Evolutionary conservation across 2,113 vertebrate genomes (phyloP), one percentile per base, ranked within the genome.

Genomic region (Butastur rufipennis): DNA sequence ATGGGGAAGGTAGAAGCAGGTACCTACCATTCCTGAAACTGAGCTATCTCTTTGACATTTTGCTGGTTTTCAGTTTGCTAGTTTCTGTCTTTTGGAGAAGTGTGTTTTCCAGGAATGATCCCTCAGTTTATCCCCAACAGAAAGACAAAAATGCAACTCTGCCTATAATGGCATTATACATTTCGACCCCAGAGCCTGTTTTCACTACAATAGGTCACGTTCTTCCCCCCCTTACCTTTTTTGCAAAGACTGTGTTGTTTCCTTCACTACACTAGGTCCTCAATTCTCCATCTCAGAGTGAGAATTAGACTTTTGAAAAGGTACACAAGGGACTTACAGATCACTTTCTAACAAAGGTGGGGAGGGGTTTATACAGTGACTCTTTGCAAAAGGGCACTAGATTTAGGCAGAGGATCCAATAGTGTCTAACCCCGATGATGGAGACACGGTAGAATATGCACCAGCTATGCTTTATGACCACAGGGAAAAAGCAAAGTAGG

Each of bases 201-300:
- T 63, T 59, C 32, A 19, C 1, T 6, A 5, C 6, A n/a, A 18
- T 0, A 38, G 11, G 29, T 61, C 52, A 18, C 0, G 0, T 56
- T 74, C 40, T 84, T 56, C 7, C 25, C 13, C 63, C 13, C 8
- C 10, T 56, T 31, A 25, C 7, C 17, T 1, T 6, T 70, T 74
- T n/a, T 62, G 5, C 14, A 14, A 63, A 36, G 25, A 12, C 38
- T 62, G 4, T 36, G 7, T 34, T 59, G 19, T 67, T 74, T 22
- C 14, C 18, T 40, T 68, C 10, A 23, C 11, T 52, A 26, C 11
- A 22, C 3, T 50, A 70, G 8, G 2, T 26, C 32, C 25, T 53
- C 23, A 40, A 9, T 61, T 66, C 43, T 66, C 38, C 10, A 36
- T 1, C 22, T 70, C 42, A 42, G n/a, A 70, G 16, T 11, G 22